Conservation (phyloP, 30 jellyfish, hydroid and myxozoan species). For the Catostylus mosaicus region DNA sequence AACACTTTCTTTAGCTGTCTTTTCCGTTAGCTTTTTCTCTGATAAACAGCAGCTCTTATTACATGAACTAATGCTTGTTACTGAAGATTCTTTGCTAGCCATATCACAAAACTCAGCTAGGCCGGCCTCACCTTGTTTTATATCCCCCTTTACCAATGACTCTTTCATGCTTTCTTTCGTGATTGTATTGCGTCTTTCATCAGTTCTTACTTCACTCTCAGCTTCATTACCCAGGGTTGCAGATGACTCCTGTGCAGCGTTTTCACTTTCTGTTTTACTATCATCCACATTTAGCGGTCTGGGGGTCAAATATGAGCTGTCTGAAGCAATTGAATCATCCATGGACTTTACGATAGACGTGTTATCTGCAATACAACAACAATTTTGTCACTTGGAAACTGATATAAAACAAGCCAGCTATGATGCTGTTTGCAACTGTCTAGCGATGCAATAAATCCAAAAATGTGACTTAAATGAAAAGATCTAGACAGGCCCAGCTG, state of each 20-base stretch:
- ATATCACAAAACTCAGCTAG: background rate
- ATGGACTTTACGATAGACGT: background rate
- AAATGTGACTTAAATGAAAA: too few relatives aligned
- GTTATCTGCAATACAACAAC: too few relatives aligned
- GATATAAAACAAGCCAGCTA: too few relatives aligned
- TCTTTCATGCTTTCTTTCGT: background rate
- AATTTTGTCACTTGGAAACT: too few relatives aligned
- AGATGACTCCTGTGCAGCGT: background rate
- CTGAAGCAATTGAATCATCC: conserved; percentile 32
- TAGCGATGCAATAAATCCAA: too few relatives aligned
- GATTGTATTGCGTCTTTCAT: background rate
- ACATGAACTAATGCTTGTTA: conserved; percentile 8
- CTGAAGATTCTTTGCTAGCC: conserved; percentile 19
- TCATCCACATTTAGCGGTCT: background rate
- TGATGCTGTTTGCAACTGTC: too few relatives aligned
- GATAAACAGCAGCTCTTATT: conserved; percentile 31
- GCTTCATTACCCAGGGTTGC: background rate
- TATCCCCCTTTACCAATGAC: background rate
- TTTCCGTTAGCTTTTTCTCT: background rate
- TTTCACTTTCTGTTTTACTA: background rate
- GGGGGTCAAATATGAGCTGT: conserved; percentile 30
- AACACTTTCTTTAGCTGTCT: background rate
- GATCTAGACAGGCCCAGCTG: too few relatives aligned
- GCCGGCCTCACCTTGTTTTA: background rate
- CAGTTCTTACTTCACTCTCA: background rate